Evolutionary conservation across 92 coral and sea anemone genomes (phyloP), one percentile per base, ranked within the genome.

Genomic region (Parazoanthus atlanticus): DNA sequence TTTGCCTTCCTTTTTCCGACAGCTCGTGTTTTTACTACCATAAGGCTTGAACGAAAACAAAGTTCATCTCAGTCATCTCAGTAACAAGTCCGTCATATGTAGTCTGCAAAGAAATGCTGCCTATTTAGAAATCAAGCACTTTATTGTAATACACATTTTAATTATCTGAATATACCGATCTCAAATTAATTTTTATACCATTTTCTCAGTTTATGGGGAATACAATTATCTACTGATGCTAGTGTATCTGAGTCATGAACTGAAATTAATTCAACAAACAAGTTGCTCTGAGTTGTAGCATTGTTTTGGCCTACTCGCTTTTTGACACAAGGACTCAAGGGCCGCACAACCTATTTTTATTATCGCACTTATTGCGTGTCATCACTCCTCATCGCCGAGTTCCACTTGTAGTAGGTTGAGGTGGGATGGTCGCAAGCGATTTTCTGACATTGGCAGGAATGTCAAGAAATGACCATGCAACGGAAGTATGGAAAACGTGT

Each of bases 361-460:
- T 30, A 76, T 56, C 30, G 80, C 80, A 33, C 56, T 38, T 76
- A 76, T 76, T 29, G 56, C 80, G 52, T 71, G 76, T 30, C 76
- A 71, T 71, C 40, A 71, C 76, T 71, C 76, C 76, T 71, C 76
- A 66, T 84, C 73, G 79, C 75, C 88, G 41, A 85, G 79, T 28
- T 85, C 80, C 88, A 72, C 88, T 71, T 69, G 78, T 46, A 72
- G 79, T 19, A 85, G 69, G 88, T 85, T 85, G 80, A 85, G 52
- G 56, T 85, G 88, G 58, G 88, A 85, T 85, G 72, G 88, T 85
- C 88, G 88, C 80, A 85, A 85, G 56, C 80, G 88, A 61, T 61
- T 38, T 52, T 3, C 43, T 49, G 56, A 85, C 79, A 12, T 67
- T 69, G 56, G 43, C 46, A 67, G 88, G 88, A 85, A 85, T 85